These are phyloP conservation scores for Gambelia wislizenii DNA, from an alignment of 2,797 vertebrate species.

Conservation along the genomic window DNA sequence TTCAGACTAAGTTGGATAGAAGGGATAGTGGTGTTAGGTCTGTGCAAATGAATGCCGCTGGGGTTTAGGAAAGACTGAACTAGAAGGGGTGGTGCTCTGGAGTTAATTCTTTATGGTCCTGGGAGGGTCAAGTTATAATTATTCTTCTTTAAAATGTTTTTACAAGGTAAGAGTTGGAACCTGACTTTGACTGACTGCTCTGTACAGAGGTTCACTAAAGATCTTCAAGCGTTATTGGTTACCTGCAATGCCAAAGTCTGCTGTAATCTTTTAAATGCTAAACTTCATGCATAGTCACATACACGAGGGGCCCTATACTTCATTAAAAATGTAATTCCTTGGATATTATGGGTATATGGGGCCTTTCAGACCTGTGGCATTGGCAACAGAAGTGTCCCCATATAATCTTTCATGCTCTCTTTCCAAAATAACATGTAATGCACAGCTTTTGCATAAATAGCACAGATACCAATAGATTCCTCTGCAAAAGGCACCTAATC, in stretches of 20 bases:
- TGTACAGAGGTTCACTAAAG: background rate
- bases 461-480: slow-evolving; percentile 67
- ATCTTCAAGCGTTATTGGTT: background rate
- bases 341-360: background rate
- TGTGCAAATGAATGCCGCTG: no score
- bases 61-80: no score
- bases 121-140: no score
- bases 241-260: background rate
- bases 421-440: slow-evolving; percentile 41
- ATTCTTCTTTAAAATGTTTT: no score
- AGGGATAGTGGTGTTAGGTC: no score
- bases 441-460: slow-evolving; percentile 58
- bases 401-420: background rate
- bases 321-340: background rate
- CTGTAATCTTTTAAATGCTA: background rate
- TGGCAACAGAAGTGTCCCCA: slow-evolving; percentile 16
- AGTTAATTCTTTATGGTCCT: no score
- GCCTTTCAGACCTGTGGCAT: background rate
- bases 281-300: slow-evolving; percentile 37
- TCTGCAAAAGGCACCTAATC: slow-evolving; percentile 70
- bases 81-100: no score
- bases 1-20: no score
- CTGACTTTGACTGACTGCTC: background rate
- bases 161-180: background rate
- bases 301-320: background rate